Base-by-base conservation (phyloP, 2,888 invertebrate species). In the Eudemis profundana region DNA sequence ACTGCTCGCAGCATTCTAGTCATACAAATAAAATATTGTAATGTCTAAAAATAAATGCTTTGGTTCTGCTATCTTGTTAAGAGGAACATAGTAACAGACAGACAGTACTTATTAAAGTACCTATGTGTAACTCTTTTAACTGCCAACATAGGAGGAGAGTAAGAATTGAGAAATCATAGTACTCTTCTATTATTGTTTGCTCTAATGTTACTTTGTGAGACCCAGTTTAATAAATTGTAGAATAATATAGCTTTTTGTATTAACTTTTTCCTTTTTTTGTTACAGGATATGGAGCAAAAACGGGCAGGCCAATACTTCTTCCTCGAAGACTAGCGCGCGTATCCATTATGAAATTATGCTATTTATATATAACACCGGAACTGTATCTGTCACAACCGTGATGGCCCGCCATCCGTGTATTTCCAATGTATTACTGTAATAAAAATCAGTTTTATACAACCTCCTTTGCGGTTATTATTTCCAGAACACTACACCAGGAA, bases 281-380 rank as follows among this genome's bases (percentile, higher is more conserved):
- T 86, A 70, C 90, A 97, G 96, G 99, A 99, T 85, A 95, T 96
- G 76, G 99, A 99, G 79, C 99, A 99, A 92, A 99, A 99, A 91
- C 94, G 96, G 72, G 96, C 97, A 62, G 99, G 99, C 66, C 99
- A 99, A 93, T 99, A 97, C 92, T 99, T 99, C 95, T 99, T 99
- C 94, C 93, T 99, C 83, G 99, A 99, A 92, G 98, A 99, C 87
- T 97, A 95, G 93, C 73, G 50, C 73, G 60, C 73, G 77, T 68
- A 68, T 72, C 68, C 66, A 69, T 73, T n/a, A n/a, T n/a, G n/a
- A n/a, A 23, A 23, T 23, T 73, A 81, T 72, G 83, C 82, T 87
- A 82, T 86, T 83, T 82, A 82, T 85, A 70, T 77, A 84, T 83
- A 83, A 75, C 61, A 46, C 23, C 63, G 50, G 61, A 67, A 68